A percentile compares a stretch with the other conserved stretches of the same genome.
These are phyloP conservation scores for Solenodon paradoxus DNA, from an alignment of 2,113 vertebrate genomes.

Conservation along the genomic window DNA sequence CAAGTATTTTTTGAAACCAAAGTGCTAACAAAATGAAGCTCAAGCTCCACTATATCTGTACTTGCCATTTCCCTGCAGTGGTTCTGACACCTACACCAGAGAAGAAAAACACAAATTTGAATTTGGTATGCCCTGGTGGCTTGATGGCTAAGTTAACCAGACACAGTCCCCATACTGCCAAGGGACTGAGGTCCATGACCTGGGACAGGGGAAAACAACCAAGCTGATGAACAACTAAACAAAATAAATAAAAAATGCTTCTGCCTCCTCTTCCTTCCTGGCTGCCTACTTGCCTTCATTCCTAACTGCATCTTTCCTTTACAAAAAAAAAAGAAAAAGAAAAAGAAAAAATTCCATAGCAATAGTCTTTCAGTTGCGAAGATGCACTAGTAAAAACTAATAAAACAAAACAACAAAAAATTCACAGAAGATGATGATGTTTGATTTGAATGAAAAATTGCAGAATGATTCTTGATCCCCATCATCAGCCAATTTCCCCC, in stretches of 20 bases:
- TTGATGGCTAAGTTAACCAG: too few species aligned
- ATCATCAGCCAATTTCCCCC: background rate
- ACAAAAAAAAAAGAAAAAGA: too few species aligned
- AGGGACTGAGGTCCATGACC: too few species aligned
- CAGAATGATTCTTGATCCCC: background rate
- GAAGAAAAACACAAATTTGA: background rate
- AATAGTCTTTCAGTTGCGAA: background rate
- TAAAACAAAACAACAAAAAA: background rate
- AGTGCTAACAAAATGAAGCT: background rate
- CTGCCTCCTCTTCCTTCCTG: too few species aligned
- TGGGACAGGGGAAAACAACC: too few species aligned
- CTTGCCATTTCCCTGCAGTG: background rate
- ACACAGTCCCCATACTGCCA: too few species aligned
- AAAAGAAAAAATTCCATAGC: too few species aligned
- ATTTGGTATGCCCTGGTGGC: too few species aligned
- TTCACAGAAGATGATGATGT: background rate
- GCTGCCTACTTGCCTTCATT: too few species aligned
- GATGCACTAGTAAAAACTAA: background rate
- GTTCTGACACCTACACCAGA: background rate
- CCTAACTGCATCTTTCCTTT: too few species aligned
- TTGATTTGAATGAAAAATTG: background rate
- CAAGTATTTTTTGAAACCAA: constrained; percentile 23
- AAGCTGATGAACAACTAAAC: too few species aligned
- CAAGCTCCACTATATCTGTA: background rate
- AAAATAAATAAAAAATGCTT: too few species aligned